Evolutionary conservation across 2,797 vertebrate species (phyloP), one percentile per base, ranked within the genome.

Genomic region (Lates japonicus): DNA sequence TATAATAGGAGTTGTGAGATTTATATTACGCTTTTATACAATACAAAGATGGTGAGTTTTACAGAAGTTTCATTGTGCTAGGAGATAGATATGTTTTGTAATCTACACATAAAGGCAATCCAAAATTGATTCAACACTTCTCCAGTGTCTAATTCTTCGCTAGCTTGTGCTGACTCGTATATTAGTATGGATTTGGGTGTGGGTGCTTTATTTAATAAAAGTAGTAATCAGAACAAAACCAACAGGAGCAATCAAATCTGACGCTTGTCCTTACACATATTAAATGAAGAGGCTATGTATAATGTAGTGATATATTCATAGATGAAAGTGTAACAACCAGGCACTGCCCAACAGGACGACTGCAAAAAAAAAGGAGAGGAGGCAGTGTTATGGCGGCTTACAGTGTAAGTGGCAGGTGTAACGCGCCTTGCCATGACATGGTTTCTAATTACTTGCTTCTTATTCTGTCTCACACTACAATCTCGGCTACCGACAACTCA

Each of bases 161-260:
- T 22, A 59, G 44, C 58, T 64, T 46, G 37, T 49, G 61, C 66
- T 86, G 72, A 62, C 74, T 82, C 41, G 71, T 72, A 44, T n/a
- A 22, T 39, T 51, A n/a, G 25, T 81, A 79, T 83, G 61, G 80
- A 87, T 74, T 65, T 74, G 58, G 44, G 22, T 71, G 41, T 67
- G 31, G 68, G 48, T 67, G 19, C 80, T 68, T 54, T 44, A 54
- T 59, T 77, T 72, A 51, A 84, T n/a, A n/a, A n/a, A 84, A 70
- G 57, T 20, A 16, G 31, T 66, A 73, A 82, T 80, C 62, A 78
- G 31, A 80, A 64, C 51, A 81, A 89, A 80, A 84, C 78, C 76
- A 83, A 84, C 49, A 35, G 61, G 57, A 77, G 77, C 73, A 83
- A 88, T 87, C 87, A 87, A 82, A 86, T 57, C 60, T 80, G 80